Evolutionary conservation across 2,888 invertebrate genomes (phyloP).

Genomic region (Phytoseiulus persimilis): DNA sequence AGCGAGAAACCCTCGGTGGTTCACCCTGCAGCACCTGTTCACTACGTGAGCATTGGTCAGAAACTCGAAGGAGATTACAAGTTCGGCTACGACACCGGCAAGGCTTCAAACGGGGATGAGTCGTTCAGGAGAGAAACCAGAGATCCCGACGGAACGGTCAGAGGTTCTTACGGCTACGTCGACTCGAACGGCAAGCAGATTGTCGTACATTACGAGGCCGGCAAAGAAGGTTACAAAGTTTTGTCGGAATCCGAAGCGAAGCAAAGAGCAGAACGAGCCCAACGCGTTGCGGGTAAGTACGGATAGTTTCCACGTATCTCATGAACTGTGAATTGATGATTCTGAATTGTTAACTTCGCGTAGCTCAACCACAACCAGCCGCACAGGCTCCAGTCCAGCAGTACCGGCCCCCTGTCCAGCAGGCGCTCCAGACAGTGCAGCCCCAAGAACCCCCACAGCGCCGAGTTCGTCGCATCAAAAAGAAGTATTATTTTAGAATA

Average conservation of each 20-base stretch:
- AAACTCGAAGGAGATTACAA: conserved; percentile 44
- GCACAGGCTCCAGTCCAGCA: neutral
- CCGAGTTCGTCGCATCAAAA: neutral
- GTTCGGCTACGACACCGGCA: conserved; percentile 44
- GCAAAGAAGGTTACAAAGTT: conserved; percentile 11
- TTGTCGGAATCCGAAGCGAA: conserved; percentile 10
- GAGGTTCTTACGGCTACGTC: neutral
- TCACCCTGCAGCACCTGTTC: conserved; percentile 41
- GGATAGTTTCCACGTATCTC: too few species aligned
- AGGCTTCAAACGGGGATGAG: conserved; percentile 11
- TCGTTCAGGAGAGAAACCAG: conserved; percentile 28
- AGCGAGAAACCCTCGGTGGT: neutral
- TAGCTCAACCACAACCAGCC: neutral
- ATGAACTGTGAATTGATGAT: too few species aligned
- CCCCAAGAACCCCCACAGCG: neutral
- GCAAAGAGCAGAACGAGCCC: neutral
- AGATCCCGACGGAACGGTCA: conserved; percentile 11
- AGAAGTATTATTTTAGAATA: neutral
- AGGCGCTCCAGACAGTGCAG: neutral
- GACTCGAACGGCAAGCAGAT: conserved; percentile 31
- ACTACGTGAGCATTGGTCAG: conserved; percentile 43
- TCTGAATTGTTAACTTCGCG: neutral
- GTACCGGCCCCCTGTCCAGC: neutral
- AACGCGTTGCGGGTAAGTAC: neutral
- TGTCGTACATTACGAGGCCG: conserved; percentile 8